Base-by-base conservation (phyloP, 2,888 invertebrate genomes). In the Mamestra brassicae region DNA sequence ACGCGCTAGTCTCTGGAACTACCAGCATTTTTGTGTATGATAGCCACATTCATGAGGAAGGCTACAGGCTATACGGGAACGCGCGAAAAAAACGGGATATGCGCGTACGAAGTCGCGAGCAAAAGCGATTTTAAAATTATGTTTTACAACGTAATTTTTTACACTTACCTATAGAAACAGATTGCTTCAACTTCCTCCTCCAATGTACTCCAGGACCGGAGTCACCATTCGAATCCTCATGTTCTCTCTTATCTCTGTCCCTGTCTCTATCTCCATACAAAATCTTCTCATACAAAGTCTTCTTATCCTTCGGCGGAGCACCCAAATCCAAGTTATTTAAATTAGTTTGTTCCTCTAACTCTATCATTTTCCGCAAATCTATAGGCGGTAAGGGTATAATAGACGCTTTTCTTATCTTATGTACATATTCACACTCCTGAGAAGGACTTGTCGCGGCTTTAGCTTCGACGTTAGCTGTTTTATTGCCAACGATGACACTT, bases 201-300 rank as follows among this genome's bases (percentile, higher is more conserved):
- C 95, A 95, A 78, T 95, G 95, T 87, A 94, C 86, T 68, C 92
- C 92, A 0, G 93, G 91, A 65, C 89, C 91, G 8, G 86, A 80
- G 45, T 89, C 90, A 66, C 74, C 84, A 60, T 80, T 86, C n/a
- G 81, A 82, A 15, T 88, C 90, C 17, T 92, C 93, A 45, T 86
- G 86, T 11, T 90, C 92, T 69, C 87, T 85, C 52, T 88, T 89
- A 13, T 92, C 90, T 34, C 90, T 91, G 58, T 92, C 92, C 62
- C 90, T 91, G 69, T 92, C 93, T 63, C 90, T 91, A 69, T 92
- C 93, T 55, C 93, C 95, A 70, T 93, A 94, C 88, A 97, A 85
- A 61, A 97, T 96, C 90, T 95, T 96, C 86, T 96, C 95, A 73
- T 96, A 96, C 65, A 95, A 87, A 81, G 95, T 95, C 81, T 94